Percentiles rank a stretch among this genome's conserved stretches.
These are phyloP conservation scores for Typhlichthys subterraneus DNA, from an alignment of 2,797 vertebrate genomes.

Conservation along the genomic window DNA sequence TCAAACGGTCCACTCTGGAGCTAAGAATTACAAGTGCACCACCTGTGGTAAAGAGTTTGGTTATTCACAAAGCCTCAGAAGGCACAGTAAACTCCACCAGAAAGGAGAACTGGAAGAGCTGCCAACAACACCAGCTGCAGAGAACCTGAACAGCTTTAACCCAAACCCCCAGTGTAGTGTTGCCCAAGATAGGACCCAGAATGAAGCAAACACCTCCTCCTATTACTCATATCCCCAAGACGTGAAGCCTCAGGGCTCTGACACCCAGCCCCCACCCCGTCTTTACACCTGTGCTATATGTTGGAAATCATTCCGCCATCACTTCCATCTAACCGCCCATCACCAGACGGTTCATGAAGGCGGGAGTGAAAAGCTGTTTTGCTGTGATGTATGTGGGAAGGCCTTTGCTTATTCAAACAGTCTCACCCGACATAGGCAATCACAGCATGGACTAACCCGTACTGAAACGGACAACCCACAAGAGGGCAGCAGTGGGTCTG, in stretches of 20 bases:
- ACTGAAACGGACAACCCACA: conserved; percentile 70
- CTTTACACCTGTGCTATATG: conserved; percentile 90
- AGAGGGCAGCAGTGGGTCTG: conserved; percentile 69
- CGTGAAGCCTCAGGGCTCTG: conserved; percentile 73
- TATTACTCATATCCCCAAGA: conserved; percentile 80
- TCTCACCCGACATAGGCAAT: conserved; percentile 89
- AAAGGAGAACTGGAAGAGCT: conserved; percentile 83
- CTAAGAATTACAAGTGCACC: conserved; percentile 93
- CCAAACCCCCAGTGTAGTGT: conserved; percentile 80
- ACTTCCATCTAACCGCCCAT: conserved; percentile 87
- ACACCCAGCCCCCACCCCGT: conserved; percentile 74
- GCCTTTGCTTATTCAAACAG: conserved; percentile 91
- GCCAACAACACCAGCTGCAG: conserved; percentile 77
- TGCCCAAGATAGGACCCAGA: conserved; percentile 77
- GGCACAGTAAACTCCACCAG: conserved; percentile 92
- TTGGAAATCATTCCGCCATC: conserved; percentile 92
- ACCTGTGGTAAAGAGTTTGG: conserved; percentile 94
- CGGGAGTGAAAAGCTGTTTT: conserved; percentile 88
- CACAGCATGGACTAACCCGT: conserved; percentile 83
- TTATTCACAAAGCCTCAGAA: conserved; percentile 93
- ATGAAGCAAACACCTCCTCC: conserved; percentile 81
- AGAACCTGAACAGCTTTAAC: conserved; percentile 79
- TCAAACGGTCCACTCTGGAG: conserved; percentile 93
- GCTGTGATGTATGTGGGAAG: conserved; percentile 90
- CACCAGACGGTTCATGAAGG: conserved; percentile 90